Percentiles rank a stretch among this genome's conserved stretches.
Evolutionary conservation across 1,140 invertebrate species (phyloP).

Genomic region (Lasioglossum albipes): DNA sequence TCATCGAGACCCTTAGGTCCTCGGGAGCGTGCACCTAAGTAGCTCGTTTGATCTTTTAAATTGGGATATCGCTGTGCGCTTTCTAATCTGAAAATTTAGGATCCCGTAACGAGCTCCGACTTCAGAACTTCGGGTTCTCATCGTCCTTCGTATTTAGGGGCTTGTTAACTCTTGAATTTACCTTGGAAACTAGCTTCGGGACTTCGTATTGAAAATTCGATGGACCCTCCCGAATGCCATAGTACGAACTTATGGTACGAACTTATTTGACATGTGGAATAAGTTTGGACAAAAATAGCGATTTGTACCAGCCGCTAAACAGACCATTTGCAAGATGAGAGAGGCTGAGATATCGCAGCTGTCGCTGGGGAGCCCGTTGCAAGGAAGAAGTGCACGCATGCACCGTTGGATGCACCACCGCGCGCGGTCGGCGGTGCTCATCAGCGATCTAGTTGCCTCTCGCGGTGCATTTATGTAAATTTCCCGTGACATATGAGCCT

Average conservation of each 20-base stretch:
- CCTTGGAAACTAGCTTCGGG: no score
- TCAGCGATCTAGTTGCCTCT: conserved; percentile 49
- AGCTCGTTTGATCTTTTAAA: neutral
- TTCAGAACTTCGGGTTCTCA: neutral
- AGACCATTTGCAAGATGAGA: no score
- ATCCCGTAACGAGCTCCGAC: neutral
- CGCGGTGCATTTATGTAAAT: conserved; percentile 46
- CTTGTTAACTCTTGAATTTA: no score
- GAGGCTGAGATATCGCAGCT: no score
- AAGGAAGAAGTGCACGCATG: neutral
- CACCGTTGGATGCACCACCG: neutral
- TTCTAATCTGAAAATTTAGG: neutral
- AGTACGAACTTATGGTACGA: neutral
- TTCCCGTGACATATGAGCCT: conserved; percentile 29
- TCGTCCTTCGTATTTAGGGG: no score
- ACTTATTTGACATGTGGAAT: no score
- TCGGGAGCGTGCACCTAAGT: neutral
- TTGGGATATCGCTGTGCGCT: neutral
- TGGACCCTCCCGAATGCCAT: neutral
- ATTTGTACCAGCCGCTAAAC: no score
- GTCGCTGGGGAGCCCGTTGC: no score
- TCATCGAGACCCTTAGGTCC: neutral
- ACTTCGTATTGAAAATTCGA: no score
- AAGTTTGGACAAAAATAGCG: no score
- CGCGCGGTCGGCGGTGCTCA: conserved; percentile 32